phyloP scores from a whole-genome alignment of 2,888 invertebrate species.

The Tetragonisca angustula region DNA sequence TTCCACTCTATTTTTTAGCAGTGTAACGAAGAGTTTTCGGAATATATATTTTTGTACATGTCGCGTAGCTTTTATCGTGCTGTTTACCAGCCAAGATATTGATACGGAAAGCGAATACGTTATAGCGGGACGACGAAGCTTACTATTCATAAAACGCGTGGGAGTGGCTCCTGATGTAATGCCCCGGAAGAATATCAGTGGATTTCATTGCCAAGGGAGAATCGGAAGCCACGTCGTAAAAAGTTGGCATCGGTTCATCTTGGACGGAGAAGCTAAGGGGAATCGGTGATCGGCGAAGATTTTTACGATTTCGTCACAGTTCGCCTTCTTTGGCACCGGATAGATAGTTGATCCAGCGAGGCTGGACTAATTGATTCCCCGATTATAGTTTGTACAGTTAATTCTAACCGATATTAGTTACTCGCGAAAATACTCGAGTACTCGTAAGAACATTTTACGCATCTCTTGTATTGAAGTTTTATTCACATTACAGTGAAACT shows the following conservation, averaged over 20 bases:
- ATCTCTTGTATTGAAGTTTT: no score
- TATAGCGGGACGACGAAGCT: slow-evolving; percentile 16
- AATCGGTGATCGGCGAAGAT: slow-evolving; percentile 38
- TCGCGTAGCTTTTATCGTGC: slow-evolving; percentile 11
- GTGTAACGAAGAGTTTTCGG: neutral
- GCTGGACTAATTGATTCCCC: slow-evolving; percentile 46
- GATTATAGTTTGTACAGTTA: neutral
- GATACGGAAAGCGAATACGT: slow-evolving; percentile 24
- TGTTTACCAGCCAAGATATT: slow-evolving; percentile 13
- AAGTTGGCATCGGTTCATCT: slow-evolving; percentile 52
- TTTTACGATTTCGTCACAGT: slow-evolving; percentile 54
- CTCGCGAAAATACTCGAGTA: no score
- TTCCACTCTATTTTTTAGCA: neutral
- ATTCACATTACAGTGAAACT: no score
- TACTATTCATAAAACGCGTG: slow-evolving; percentile 54
- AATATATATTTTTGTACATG: no score
- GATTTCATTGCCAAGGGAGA: slow-evolving; percentile 57
- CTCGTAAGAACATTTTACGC: no score
- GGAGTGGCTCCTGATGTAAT: slow-evolving; percentile 30
- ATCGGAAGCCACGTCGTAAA: slow-evolving; percentile 57
- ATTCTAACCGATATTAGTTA: no score
- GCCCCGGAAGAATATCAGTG: slow-evolving; percentile 41
- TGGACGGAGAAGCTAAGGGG: slow-evolving; percentile 24
- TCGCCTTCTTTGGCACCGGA: slow-evolving; percentile 12
- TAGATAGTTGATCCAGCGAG: neutral